Conservation (phyloP, 2,113 vertebrate genomes). For the Urocolius indicus region DNA sequence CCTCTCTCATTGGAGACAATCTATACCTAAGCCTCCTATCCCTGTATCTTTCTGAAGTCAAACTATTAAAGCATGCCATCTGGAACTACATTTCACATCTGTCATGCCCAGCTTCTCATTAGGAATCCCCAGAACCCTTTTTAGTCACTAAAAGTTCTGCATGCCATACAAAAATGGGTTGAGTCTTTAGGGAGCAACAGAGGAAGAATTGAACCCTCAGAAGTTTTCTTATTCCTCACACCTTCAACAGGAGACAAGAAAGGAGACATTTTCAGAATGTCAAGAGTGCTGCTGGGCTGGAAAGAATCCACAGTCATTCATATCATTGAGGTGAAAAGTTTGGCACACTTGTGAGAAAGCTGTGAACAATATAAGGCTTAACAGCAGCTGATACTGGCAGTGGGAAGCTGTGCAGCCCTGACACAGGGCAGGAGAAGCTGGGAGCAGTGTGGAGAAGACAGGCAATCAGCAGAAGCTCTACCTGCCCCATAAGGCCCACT, state of each 20-base stretch:
- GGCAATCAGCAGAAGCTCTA: background rate
- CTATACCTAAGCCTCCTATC: background rate
- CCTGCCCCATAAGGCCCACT: background rate
- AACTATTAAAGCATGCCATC: background rate
- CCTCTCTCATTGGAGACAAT: background rate
- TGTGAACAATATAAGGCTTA: background rate
- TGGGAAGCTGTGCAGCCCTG: background rate
- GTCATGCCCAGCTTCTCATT: background rate
- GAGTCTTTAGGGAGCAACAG: background rate
- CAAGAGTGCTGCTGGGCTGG: background rate
- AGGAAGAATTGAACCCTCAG: background rate
- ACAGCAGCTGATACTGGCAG: background rate
- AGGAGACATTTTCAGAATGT: background rate
- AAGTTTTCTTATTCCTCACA: background rate
- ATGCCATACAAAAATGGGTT: background rate
- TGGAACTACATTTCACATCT: background rate
- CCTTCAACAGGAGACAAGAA: background rate
- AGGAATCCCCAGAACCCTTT: background rate
- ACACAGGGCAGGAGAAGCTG: background rate
- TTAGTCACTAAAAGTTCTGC: background rate
- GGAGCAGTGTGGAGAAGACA: background rate
- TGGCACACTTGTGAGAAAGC: slow-evolving; percentile 4
- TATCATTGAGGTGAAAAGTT: background rate
- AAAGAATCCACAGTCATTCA: background rate
- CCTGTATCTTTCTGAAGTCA: background rate